A percentile compares a stretch with the other conserved stretches of the same genome.
phyloP scores from a whole-genome alignment of 1,140 invertebrate genomes.

The Hyphantria cunea region DNA sequence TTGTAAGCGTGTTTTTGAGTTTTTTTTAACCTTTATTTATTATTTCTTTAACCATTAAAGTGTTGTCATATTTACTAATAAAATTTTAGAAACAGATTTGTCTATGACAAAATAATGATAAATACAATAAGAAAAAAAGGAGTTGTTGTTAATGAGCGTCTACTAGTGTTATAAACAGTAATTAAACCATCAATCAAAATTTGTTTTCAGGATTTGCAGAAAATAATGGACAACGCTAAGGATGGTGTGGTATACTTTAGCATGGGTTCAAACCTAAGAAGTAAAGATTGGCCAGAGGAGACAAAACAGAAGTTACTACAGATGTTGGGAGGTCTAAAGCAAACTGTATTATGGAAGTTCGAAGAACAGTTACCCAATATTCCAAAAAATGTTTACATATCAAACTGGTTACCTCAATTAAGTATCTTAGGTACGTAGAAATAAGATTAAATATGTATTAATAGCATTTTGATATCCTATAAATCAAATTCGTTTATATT shows the following conservation, averaged over 20 bases:
- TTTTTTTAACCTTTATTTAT: too few relatives aligned
- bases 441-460: neutral
- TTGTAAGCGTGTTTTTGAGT: too few relatives aligned
- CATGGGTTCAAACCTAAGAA: slow-evolving; percentile 83
- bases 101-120: too few relatives aligned
- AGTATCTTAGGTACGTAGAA: slow-evolving; percentile 50
- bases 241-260: slow-evolving; percentile 85
- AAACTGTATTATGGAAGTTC: slow-evolving; percentile 65
- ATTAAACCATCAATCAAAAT: too few relatives aligned
- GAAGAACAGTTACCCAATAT: slow-evolving; percentile 41
- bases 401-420: slow-evolving; percentile 50
- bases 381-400: slow-evolving; percentile 49
- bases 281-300: slow-evolving; percentile 49
- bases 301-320: slow-evolving; percentile 41
- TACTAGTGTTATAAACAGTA: too few relatives aligned
- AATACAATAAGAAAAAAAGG: too few relatives aligned
- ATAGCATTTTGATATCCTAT: neutral
- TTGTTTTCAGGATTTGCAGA: slow-evolving; percentile 65
- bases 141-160: too few relatives aligned
- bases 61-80: too few relatives aligned
- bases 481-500: slow-evolving; percentile 60
- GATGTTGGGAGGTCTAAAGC: slow-evolving; percentile 51
- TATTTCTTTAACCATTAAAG: too few relatives aligned
- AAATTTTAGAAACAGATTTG: too few relatives aligned
- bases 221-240: slow-evolving; percentile 80